Conservation (phyloP, 1,140 invertebrate genomes). For the Trichonephila clavipes region DNA sequence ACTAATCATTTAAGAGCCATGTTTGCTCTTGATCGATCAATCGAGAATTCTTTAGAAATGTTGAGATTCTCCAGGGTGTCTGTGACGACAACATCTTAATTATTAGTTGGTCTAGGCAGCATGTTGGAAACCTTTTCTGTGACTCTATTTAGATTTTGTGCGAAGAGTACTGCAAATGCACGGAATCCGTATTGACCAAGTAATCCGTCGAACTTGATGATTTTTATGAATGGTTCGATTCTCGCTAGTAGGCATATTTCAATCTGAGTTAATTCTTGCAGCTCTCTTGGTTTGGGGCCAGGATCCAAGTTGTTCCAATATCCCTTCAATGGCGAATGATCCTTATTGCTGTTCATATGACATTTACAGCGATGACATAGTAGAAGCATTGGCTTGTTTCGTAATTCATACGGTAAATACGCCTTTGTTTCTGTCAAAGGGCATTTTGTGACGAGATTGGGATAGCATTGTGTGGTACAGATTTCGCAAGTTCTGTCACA, state of each 20-base stretch:
- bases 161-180: conserved; percentile 17
- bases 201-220: conserved; percentile 55
- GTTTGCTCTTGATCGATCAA: conserved; percentile 35
- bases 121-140: conserved; percentile 19
- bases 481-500: conserved; percentile 22
- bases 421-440: neutral
- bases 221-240: conserved; percentile 65
- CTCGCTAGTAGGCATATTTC: conserved; percentile 54
- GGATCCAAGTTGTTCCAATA: conserved; percentile 71
- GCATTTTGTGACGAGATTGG: conserved; percentile 5
- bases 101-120: conserved; percentile 15
- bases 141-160: conserved; percentile 34
- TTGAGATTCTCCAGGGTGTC: neutral
- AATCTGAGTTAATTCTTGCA: conserved; percentile 46
- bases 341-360: conserved; percentile 30
- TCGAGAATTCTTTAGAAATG: conserved; percentile 22
- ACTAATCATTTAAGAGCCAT: conserved; percentile 62
- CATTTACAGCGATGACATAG: conserved; percentile 41
- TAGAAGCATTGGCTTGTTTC: neutral
- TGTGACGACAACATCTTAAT: conserved; percentile 19
- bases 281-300: conserved; percentile 44
- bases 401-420: conserved; percentile 21
- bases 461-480: conserved; percentile 50
- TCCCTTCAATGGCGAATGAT: conserved; percentile 1
- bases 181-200: conserved; percentile 74